phyloP scores from a whole-genome alignment of 1,140 invertebrate species.

The Rhyzopertha dominica region DNA sequence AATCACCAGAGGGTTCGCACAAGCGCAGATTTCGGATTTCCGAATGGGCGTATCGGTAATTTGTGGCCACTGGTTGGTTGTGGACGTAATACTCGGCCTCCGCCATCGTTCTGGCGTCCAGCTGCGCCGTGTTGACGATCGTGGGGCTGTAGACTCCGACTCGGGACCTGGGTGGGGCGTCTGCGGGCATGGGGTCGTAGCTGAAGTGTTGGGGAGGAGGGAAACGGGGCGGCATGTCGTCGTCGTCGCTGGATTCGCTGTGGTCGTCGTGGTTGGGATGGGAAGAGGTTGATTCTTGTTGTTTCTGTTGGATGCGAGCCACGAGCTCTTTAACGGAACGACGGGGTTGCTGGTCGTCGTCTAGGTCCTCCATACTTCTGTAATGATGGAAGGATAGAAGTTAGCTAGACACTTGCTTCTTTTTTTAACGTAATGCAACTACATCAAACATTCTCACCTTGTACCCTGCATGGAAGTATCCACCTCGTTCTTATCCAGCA shows the following conservation, averaged over 20 bases:
- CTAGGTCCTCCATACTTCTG: constrained; percentile 43
- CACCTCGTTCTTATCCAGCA: constrained; percentile 49
- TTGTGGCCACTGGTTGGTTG: constrained; percentile 39
- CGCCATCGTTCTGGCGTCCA: constrained; percentile 23
- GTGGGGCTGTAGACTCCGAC: constrained; percentile 42
- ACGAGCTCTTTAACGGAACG: constrained; percentile 57
- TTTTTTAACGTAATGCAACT: background rate
- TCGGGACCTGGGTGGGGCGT: constrained; percentile 47
- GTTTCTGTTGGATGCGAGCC: constrained; percentile 52
- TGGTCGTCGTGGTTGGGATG: constrained; percentile 29
- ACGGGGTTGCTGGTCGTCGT: constrained; percentile 38
- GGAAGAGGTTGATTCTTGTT: constrained; percentile 24
- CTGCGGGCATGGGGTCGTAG: constrained; percentile 51
- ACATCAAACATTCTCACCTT: constrained; percentile 22
- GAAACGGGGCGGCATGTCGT: constrained; percentile 50
- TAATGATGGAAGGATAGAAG: constrained; percentile 14
- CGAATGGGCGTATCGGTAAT: constrained; percentile 28
- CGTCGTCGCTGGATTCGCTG: constrained; percentile 54
- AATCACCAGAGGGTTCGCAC: constrained; percentile 16
- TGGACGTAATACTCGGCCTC: too few species aligned
- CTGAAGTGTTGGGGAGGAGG: constrained; percentile 40
- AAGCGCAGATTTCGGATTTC: too few species aligned
- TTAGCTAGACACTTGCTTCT: background rate
- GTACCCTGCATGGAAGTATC: constrained; percentile 29
- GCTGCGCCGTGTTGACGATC: constrained; percentile 17